Evolutionary conservation across 2,797 vertebrate genomes (phyloP).

Genomic region (Smutsia temminckii): DNA sequence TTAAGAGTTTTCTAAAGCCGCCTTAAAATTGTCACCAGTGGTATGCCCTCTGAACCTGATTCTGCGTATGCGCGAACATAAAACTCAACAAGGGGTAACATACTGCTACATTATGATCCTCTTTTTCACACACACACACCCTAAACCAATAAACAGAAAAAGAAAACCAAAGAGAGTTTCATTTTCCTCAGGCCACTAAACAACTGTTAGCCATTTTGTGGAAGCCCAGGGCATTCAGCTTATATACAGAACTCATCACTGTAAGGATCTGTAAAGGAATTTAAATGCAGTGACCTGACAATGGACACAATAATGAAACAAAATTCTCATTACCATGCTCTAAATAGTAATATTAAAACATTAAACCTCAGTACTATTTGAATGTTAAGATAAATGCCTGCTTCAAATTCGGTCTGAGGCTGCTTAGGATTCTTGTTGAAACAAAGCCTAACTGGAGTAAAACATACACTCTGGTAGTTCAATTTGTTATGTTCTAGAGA

Average conservation of each 20-base stretch:
- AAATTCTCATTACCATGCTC: constrained; percentile 37
- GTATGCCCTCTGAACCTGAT: neutral
- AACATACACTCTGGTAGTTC: constrained; percentile 22
- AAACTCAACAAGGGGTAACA: neutral
- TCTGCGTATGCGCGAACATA: neutral
- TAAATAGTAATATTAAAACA: constrained; percentile 18
- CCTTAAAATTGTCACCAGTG: neutral
- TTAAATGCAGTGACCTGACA: constrained; percentile 9
- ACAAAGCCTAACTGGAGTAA: neutral
- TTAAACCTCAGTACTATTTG: constrained; percentile 37
- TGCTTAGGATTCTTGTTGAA: constrained; percentile 26
- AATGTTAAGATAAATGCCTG: neutral
- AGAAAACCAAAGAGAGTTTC: neutral
- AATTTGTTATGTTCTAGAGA: constrained; percentile 41
- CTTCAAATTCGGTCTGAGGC: neutral
- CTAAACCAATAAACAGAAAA: neutral
- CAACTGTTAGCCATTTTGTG: constrained; percentile 24
- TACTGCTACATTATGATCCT: neutral
- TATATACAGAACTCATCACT: constrained; percentile 36
- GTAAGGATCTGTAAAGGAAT: constrained; percentile 23
- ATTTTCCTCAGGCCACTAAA: constrained; percentile 35
- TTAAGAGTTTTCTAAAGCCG: neutral
- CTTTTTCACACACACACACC: neutral
- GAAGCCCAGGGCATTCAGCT: neutral
- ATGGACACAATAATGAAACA: constrained; percentile 18